phyloP scores from a whole-genome alignment of 1,140 invertebrate genomes.

The Leptopilina clavipes region DNA sequence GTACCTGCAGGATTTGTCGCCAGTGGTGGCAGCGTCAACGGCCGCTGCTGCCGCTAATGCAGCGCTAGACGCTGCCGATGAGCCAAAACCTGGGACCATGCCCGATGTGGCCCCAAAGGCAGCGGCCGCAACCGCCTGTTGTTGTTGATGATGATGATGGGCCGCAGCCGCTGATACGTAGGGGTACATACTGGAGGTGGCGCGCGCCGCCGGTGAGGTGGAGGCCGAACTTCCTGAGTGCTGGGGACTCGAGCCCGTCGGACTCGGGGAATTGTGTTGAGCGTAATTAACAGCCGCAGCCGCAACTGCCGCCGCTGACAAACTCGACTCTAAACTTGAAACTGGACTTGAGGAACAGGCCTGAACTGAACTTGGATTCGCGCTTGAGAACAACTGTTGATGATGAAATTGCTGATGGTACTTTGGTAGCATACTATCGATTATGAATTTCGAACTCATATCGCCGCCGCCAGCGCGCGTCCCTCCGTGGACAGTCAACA shows the following conservation, averaged over 20 bases:
- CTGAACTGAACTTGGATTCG: slow-evolving; percentile 72
- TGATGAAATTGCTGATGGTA: slow-evolving; percentile 89
- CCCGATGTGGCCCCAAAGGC: slow-evolving; percentile 80
- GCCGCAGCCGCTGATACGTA: slow-evolving; percentile 82
- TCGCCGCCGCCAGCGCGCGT: slow-evolving; percentile 66
- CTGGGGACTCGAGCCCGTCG: slow-evolving; percentile 72
- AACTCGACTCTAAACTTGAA: slow-evolving; percentile 56
- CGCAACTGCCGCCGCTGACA: slow-evolving; percentile 64
- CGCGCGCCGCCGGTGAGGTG: slow-evolving; percentile 77
- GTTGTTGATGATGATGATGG: slow-evolving; percentile 82
- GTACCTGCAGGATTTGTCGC: slow-evolving; percentile 87
- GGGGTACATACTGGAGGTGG: slow-evolving; percentile 80
- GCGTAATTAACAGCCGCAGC: slow-evolving; percentile 76
- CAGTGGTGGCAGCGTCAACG: slow-evolving; percentile 75
- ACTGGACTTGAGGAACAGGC: slow-evolving; percentile 70
- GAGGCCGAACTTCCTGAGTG: slow-evolving; percentile 73
- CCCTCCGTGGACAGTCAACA: slow-evolving; percentile 61
- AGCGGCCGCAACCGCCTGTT: slow-evolving; percentile 81
- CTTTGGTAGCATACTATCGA: slow-evolving; percentile 97
- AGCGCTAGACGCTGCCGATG: slow-evolving; percentile 75
- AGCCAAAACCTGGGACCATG: slow-evolving; percentile 81
- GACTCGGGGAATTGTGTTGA: slow-evolving; percentile 71
- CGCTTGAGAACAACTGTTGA: slow-evolving; percentile 78
- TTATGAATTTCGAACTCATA: slow-evolving; percentile 97
- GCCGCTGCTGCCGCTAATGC: slow-evolving; percentile 80